phyloP scores from a whole-genome alignment of 2,888 invertebrate genomes.

The Gymnocheta viridis region DNA sequence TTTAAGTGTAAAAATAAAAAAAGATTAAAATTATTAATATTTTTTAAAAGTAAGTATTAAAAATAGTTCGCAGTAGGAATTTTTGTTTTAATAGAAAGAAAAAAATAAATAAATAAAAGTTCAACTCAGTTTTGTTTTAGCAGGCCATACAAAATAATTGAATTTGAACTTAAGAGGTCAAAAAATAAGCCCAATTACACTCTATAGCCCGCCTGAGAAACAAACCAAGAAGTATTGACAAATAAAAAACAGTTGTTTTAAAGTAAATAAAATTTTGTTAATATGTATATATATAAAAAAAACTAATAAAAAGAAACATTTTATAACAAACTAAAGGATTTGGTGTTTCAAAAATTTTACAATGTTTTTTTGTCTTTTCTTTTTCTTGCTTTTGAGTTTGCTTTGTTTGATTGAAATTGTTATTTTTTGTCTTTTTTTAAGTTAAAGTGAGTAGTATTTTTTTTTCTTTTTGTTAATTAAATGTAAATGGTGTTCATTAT shows the following conservation, averaged over 20 bases:
- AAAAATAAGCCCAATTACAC: not conserved
- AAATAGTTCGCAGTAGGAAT: conserved; percentile 55
- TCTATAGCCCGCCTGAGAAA: not conserved
- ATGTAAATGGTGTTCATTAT: conserved; percentile 36
- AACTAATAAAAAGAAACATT: not conserved
- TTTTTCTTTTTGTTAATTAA: conserved; percentile 47
- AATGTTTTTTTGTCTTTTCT: not conserved
- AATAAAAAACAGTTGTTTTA: not conserved
- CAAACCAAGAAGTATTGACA: not conserved
- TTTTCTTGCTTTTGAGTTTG: conserved; percentile 24
- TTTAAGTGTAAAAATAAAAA: conserved; percentile 50
- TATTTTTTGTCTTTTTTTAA: conserved; percentile 1
- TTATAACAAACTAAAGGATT: conserved; percentile 29
- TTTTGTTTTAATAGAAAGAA: conserved; percentile 26
- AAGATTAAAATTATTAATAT: conserved; percentile 56
- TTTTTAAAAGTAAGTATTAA: conserved; percentile 58
- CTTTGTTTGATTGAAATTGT: conserved; percentile 25
- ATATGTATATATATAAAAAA: not conserved
- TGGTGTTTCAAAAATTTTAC: conserved; percentile 8
- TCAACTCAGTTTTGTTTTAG: conserved; percentile 13
- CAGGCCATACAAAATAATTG: not conserved
- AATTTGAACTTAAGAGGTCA: not conserved
- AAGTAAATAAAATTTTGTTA: conserved; percentile 6
- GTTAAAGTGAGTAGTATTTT: conserved; percentile 44
- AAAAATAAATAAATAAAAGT: conserved; percentile 16